phyloP scores from a whole-genome alignment of 2,888 invertebrate species.

The Eudasyphora cyanicolor region DNA sequence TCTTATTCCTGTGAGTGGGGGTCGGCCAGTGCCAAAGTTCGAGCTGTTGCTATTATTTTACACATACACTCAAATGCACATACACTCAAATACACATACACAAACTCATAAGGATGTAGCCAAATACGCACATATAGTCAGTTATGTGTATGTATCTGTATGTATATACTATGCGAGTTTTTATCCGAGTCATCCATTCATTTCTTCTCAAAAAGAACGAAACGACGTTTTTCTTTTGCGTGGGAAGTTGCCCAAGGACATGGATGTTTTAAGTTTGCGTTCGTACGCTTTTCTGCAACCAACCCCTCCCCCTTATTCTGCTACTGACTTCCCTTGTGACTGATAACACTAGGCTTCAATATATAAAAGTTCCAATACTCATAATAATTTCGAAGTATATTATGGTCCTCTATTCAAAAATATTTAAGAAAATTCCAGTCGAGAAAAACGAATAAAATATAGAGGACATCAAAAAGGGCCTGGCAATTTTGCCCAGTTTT shows the following conservation, averaged over 20 bases:
- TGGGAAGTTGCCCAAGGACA: constrained; percentile 66
- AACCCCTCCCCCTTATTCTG: not conserved
- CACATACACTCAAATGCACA: not conserved
- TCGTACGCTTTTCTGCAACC: not conserved
- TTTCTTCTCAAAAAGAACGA: not conserved
- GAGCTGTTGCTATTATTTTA: not conserved
- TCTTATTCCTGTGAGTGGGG: too few species aligned
- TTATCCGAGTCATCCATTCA: not conserved
- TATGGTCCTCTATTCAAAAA: too few species aligned
- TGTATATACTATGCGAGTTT: constrained; percentile 2
- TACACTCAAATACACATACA: not conserved
- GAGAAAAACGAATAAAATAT: too few species aligned
- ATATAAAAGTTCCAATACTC: too few species aligned
- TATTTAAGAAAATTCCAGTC: too few species aligned
- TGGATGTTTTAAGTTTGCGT: constrained; percentile 43
- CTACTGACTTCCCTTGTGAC: not conserved
- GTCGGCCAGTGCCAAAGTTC: not conserved
- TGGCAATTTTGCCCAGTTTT: too few species aligned
- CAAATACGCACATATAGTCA: too few species aligned
- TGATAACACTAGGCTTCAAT: too few species aligned
- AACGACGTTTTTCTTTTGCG: constrained; percentile 34
- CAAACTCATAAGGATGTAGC: too few species aligned
- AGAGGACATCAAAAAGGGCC: too few species aligned
- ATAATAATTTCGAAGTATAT: too few species aligned
- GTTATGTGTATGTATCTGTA: not conserved